phyloP scores from a whole-genome alignment of 2,797 vertebrate genomes.

The Rhincodon typus region DNA sequence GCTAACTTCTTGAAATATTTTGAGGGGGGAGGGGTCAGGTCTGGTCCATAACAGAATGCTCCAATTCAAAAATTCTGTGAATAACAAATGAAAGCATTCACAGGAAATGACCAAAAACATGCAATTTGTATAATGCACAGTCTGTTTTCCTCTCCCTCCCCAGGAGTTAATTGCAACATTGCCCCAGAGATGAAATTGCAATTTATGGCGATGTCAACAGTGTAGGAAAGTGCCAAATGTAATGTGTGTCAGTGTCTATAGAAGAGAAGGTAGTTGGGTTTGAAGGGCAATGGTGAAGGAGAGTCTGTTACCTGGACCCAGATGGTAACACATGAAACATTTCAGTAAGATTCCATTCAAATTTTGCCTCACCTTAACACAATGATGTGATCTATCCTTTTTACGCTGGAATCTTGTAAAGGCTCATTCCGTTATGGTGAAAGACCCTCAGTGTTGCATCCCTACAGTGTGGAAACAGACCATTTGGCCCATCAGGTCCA shows the following conservation, averaged over 20 bases:
- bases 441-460: background rate
- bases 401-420: background rate
- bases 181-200: background rate
- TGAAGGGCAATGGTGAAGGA: background rate
- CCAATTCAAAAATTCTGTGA: background rate
- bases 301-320: no score
- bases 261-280: background rate
- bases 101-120: background rate
- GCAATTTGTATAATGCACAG: background rate
- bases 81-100: background rate
- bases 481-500: no score
- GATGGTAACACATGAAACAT: background rate
- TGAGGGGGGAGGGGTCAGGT: no score
- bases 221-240: background rate
- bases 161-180: background rate
- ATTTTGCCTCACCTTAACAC: background rate
- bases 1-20: no score
- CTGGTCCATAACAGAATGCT: no score
- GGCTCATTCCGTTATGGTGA: background rate
- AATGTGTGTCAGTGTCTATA: no score
- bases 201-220: background rate
- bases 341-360: background rate
- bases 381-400: background rate
- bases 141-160: background rate
- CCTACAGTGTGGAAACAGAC: no score